Evolutionary conservation across 2,113 vertebrate genomes (phyloP).

Genomic region (Anguilla japonica): DNA sequence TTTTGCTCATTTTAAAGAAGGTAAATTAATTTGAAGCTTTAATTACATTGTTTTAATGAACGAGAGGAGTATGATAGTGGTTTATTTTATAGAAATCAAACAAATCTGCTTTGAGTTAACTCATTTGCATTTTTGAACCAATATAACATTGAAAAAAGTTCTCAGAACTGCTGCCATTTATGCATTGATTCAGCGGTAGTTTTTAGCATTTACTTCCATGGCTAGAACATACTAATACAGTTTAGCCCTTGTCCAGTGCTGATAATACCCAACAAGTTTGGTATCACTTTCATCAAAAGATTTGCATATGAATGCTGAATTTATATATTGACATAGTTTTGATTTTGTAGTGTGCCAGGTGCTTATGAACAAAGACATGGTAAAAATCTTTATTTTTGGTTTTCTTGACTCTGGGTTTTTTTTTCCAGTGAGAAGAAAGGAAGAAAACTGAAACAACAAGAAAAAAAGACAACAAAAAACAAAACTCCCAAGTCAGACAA

Average conservation of each 20-base stretch:
- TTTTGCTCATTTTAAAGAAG: neutral
- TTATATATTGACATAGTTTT: neutral
- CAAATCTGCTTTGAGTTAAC: neutral
- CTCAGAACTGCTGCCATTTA: conserved; percentile 4
- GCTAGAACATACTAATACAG: neutral
- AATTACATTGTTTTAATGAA: neutral
- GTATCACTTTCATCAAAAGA: neutral
- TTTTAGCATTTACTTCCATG: neutral
- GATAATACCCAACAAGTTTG: neutral
- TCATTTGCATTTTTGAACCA: neutral
- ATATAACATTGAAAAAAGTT: neutral
- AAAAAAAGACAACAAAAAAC: too few relatives aligned
- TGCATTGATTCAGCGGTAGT: neutral
- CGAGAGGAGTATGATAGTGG: neutral
- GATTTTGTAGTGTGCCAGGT: neutral
- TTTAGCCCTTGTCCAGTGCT: neutral
- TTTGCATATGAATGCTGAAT: neutral
- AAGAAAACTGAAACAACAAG: too few relatives aligned
- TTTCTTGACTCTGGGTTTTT: too few relatives aligned
- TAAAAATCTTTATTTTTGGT: neutral
- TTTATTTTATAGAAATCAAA: neutral
- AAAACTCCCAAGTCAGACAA: too few relatives aligned
- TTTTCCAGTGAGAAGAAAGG: too few relatives aligned
- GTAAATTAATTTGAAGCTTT: neutral
- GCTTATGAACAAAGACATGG: neutral